Evolutionary conservation across 2,797 vertebrate genomes (phyloP).

Genomic region (Poecile montanus): DNA sequence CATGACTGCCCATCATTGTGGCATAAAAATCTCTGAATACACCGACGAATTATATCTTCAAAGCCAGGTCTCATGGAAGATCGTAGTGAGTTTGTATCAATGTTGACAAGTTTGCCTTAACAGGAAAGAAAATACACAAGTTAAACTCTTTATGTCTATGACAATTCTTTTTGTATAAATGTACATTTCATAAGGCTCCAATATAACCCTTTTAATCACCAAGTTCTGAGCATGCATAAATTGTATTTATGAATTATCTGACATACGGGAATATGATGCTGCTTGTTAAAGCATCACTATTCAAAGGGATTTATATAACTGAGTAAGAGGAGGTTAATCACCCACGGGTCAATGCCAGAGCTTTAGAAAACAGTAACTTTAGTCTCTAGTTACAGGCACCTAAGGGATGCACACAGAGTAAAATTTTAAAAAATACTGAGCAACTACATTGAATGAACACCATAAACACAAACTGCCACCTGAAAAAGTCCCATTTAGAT

Average conservation of each 20-base stretch:
- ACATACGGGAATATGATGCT: neutral
- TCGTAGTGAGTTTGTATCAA: conserved; percentile 90
- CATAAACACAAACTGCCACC: neutral
- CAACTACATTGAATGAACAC: neutral
- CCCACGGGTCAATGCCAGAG: neutral
- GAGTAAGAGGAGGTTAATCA: neutral
- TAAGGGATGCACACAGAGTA: neutral
- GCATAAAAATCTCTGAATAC: conserved; percentile 95
- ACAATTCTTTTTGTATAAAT: neutral
- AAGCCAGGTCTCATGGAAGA: conserved; percentile 96
- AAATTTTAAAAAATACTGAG: neutral
- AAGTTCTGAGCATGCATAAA: neutral
- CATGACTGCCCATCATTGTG: conserved; percentile 92
- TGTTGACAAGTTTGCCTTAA: conserved; percentile 95
- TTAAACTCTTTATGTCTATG: neutral
- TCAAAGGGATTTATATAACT: neutral
- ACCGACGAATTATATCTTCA: conserved; percentile 94
- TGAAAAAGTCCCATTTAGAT: neutral
- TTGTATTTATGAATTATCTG: neutral
- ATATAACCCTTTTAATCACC: neutral
- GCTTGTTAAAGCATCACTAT: neutral
- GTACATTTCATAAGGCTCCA: neutral
- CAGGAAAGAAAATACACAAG: conserved; percentile 2
- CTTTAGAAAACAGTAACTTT: neutral
- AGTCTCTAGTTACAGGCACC: neutral